Base-by-base conservation (phyloP, 2,888 invertebrate species). In the Drosophila flavopinicola region DNA sequence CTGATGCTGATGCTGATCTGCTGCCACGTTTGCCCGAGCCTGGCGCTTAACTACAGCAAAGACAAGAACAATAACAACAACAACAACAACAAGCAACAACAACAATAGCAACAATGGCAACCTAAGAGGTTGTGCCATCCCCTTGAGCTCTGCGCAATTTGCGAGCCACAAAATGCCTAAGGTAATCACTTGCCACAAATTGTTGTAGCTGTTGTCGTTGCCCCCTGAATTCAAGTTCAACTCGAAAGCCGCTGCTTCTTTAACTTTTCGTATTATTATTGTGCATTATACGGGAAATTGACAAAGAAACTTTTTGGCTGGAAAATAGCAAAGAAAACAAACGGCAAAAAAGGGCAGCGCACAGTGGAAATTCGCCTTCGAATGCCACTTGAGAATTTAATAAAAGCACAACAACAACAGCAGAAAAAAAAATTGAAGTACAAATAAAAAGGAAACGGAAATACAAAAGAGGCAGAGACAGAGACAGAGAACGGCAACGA, bases 341-440 rank as follows among this genome's bases (percentile, higher is more conserved):
- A 52, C 24, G 41, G 38, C n/a, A 1, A 58, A 41, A 53, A 49
- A 24, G 39, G 41, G 29, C 47, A 25, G 38, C 25, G 33, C 41
- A 9, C 66, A 42, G 67, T 71, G 52, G 39, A 72, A 79, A 80
- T 68, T 74, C 59, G 59, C 60, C 67, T 70, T 66, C 78, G 80
- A 85, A 84, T 85, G 87, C 87, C 83, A 78, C 78, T 84, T 78
- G 83, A 87, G 83, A 84, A 87, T 87, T 84, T 84, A 84, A 84
- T 84, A 87, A 78, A 69, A 83, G 71, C 51, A 73, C 56, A 65
- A 32, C 32, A 47, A 65, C 39, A 56, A 23, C 37, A 41, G 10
- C 37, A 41, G 10, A 23, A 6, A 32, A 17, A 32, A 37, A 29
- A 37, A 20, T 20, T 15, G 20, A 42, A 6, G 17, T 7, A 25